Evolutionary conservation across 2,113 vertebrate species (phyloP).

Genomic region (Eretmochelys imbricata): DNA sequence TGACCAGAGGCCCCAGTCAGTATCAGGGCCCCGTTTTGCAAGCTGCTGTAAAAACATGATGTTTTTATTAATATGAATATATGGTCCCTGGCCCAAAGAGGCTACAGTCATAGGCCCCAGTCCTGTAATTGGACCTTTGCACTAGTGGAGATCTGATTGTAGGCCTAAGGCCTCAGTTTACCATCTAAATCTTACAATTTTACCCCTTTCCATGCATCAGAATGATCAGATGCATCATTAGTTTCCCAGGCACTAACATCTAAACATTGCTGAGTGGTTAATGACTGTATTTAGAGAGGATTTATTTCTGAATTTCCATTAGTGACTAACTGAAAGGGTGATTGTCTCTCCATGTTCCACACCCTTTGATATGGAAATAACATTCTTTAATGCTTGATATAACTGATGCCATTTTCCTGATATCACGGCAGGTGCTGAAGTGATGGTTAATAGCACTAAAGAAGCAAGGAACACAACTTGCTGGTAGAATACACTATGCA

Average conservation of each 20-base stretch:
- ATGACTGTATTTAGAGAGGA: conserved; percentile 38
- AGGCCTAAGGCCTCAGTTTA: neutral
- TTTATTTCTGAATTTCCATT: conserved; percentile 59
- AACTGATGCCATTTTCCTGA: neutral
- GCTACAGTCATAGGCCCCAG: neutral
- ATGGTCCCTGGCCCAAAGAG: neutral
- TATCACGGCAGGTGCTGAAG: neutral
- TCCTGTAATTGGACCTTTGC: neutral
- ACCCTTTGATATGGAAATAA: neutral
- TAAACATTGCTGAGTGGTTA: conserved; percentile 64
- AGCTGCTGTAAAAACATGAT: neutral
- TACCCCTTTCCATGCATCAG: conserved; percentile 66
- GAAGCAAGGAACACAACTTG: neutral
- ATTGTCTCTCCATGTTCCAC: conserved; percentile 3
- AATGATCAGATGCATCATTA: conserved; percentile 73
- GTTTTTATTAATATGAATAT: neutral
- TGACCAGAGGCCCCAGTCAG: neutral
- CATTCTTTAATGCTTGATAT: neutral
- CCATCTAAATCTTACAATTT: conserved; percentile 70
- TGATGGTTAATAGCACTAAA: neutral
- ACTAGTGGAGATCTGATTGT: neutral
- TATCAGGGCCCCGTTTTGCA: neutral
- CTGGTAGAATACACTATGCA: neutral
- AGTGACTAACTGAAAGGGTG: conserved; percentile 26
- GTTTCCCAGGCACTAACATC: conserved; percentile 60